Percentiles rank a stretch among this genome's conserved stretches.
Evolutionary conservation across 2,113 vertebrate genomes (phyloP).

Genomic region (Chauna torquata): DNA sequence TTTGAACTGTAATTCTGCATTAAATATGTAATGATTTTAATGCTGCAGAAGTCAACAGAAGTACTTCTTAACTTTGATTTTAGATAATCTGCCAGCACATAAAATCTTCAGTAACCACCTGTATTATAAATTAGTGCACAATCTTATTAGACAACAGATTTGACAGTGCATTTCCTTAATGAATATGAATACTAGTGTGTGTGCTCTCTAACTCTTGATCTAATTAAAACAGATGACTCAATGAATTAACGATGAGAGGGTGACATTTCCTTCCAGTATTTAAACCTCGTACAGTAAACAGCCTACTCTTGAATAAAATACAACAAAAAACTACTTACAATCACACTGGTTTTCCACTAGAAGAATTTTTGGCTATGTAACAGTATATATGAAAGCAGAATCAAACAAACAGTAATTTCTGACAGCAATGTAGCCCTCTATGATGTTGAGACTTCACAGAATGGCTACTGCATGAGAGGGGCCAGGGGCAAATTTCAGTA

Average conservation of each 20-base stretch:
- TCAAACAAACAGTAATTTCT: neutral
- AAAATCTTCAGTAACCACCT: neutral
- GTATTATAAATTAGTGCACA: neutral
- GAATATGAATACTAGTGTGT: neutral
- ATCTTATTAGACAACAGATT: neutral
- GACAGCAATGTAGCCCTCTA: accelerated
- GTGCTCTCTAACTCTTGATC: slow-evolving; percentile 2
- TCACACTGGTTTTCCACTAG: neutral
- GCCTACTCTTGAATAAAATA: slow-evolving; percentile 1
- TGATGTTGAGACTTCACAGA: neutral
- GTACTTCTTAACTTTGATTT: neutral
- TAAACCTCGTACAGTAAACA: slow-evolving; percentile 2
- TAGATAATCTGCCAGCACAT: neutral
- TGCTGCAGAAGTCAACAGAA: neutral
- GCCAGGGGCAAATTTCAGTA: neutral
- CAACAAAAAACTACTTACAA: neutral
- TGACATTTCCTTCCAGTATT: slow-evolving; percentile 35
- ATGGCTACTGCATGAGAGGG: neutral
- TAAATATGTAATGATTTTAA: neutral
- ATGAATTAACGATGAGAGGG: slow-evolving; percentile 47
- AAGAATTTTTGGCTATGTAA: neutral
- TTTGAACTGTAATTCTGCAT: neutral
- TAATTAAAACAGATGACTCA: slow-evolving; percentile 51
- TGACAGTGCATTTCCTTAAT: slow-evolving; percentile 17
- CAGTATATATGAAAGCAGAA: neutral